Evolutionary conservation across 2,888 invertebrate species (phyloP).

Genomic region (Acleris holmiana): DNA sequence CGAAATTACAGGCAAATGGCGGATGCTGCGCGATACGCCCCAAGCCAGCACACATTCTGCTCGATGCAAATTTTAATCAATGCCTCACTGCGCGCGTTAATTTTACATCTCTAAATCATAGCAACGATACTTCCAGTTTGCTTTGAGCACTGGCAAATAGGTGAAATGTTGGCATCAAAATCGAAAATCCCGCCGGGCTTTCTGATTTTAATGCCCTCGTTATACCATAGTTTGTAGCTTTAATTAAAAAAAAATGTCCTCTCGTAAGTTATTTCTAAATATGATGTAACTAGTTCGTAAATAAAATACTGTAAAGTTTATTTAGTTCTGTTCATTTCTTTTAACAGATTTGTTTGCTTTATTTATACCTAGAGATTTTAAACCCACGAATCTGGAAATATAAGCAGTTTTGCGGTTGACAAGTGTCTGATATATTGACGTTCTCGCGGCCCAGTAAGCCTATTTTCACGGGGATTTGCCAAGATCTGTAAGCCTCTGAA

Average conservation of each 20-base stretch:
- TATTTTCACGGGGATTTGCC: constrained; percentile 54
- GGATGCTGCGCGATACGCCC: constrained; percentile 14
- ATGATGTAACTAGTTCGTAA: too few species aligned
- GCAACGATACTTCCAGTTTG: neutral
- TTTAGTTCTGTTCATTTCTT: neutral
- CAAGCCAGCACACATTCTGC: constrained; percentile 15
- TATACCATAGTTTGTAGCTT: too few species aligned
- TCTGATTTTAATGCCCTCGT: too few species aligned
- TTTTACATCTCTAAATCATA: constrained; percentile 28
- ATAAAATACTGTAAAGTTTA: too few species aligned
- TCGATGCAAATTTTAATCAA: constrained; percentile 35
- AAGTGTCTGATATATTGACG: constrained; percentile 75
- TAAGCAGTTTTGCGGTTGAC: constrained; percentile 66
- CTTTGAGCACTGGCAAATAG: neutral
- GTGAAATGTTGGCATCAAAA: too few species aligned
- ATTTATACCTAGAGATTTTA: neutral
- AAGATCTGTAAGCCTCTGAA: constrained; percentile 46
- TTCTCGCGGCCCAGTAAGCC: constrained; percentile 66
- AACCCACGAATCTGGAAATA: constrained; percentile 48
- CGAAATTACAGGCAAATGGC: constrained; percentile 58
- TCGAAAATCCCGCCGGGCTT: too few species aligned
- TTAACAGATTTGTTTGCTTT: too few species aligned
- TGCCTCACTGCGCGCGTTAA: constrained; percentile 25
- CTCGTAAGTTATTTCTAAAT: too few species aligned
- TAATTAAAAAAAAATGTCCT: too few species aligned